Conservation (phyloP, 2,888 invertebrate genomes). For the Acronicta aceris region DNA sequence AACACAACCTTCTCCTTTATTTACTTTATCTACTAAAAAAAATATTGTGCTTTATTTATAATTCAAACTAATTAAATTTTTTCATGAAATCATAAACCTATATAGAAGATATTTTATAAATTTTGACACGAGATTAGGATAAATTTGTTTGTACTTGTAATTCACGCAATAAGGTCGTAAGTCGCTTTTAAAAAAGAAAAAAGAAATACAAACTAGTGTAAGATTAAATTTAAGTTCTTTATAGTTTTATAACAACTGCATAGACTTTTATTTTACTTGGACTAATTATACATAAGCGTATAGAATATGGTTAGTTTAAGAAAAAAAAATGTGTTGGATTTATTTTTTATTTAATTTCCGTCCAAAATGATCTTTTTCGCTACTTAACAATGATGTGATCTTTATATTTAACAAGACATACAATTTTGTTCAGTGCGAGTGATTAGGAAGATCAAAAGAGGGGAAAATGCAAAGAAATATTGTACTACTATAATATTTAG, state of each 20-base stretch:
- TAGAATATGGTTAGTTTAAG: conserved; percentile 51
- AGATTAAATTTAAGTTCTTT: conserved; percentile 60
- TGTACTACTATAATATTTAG: no score
- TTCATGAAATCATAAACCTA: conserved; percentile 11
- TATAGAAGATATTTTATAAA: conserved; percentile 33
- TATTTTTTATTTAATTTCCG: conserved; percentile 77
- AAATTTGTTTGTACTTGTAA: conserved; percentile 15
- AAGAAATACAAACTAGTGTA: conserved; percentile 63
- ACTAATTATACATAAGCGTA: conserved; percentile 62
- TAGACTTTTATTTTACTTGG: conserved; percentile 62
- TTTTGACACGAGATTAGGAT: conserved; percentile 39
- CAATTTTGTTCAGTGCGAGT: conserved; percentile 10
- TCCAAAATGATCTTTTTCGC: conserved; percentile 74
- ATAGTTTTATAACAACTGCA: conserved; percentile 53
- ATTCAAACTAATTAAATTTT: conserved; percentile 19
- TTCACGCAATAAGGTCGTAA: conserved; percentile 34
- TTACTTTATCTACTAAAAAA: not conserved
- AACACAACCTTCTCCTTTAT: no score
- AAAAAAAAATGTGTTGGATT: conserved; percentile 28
- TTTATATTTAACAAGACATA: conserved; percentile 14
- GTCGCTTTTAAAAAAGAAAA: conserved; percentile 39
- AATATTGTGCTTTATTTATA: not conserved
- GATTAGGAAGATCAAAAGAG: not conserved
- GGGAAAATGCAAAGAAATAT: no score
- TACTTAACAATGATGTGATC: conserved; percentile 68